Evolutionary conservation across 2,113 vertebrate genomes (phyloP).

Genomic region (Tychaedon coryphoeus): DNA sequence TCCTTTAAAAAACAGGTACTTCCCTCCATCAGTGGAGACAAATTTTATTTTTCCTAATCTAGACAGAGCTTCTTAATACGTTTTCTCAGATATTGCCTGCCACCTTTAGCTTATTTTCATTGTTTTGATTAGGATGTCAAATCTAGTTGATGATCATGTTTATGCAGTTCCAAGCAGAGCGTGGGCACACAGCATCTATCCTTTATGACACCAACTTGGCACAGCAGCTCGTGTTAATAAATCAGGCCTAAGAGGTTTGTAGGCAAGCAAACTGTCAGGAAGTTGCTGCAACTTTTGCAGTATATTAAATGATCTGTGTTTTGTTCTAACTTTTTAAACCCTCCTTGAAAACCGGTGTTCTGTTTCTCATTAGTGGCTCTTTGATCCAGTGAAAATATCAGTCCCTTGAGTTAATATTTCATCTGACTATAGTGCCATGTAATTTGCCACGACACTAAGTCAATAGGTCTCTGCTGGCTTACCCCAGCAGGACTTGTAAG

Average conservation of each 20-base stretch:
- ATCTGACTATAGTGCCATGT: slow-evolving; percentile 7
- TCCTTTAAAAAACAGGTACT: slow-evolving; percentile 19
- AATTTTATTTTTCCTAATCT: slow-evolving; percentile 5
- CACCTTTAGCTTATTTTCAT: slow-evolving; percentile 47
- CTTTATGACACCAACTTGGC: slow-evolving; percentile 1
- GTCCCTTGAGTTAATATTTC: slow-evolving; percentile 30
- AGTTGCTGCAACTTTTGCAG: slow-evolving; percentile 22
- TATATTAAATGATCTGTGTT: background rate
- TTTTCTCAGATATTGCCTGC: background rate
- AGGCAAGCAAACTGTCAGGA: slow-evolving; percentile 5
- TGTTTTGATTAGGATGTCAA: slow-evolving; percentile 63
- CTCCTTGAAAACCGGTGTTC: background rate
- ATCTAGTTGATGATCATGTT: slow-evolving; percentile 22
- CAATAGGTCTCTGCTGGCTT: slow-evolving; percentile 36
- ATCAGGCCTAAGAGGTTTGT: slow-evolving; percentile 47
- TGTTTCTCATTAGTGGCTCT: slow-evolving; percentile 50
- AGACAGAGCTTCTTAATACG: background rate
- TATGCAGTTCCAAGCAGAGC: slow-evolving; percentile 20
- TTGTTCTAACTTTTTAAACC: background rate
- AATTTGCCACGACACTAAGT: slow-evolving; percentile 35
- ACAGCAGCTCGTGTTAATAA: slow-evolving; percentile 23
- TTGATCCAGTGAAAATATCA: slow-evolving; percentile 30
- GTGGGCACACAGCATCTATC: slow-evolving; percentile 24
- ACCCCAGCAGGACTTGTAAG: slow-evolving; percentile 20
- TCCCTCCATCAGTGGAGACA: background rate